Base-by-base conservation (phyloP, 2,888 invertebrate species). In the Scaptomyza cyrtandrae region DNA sequence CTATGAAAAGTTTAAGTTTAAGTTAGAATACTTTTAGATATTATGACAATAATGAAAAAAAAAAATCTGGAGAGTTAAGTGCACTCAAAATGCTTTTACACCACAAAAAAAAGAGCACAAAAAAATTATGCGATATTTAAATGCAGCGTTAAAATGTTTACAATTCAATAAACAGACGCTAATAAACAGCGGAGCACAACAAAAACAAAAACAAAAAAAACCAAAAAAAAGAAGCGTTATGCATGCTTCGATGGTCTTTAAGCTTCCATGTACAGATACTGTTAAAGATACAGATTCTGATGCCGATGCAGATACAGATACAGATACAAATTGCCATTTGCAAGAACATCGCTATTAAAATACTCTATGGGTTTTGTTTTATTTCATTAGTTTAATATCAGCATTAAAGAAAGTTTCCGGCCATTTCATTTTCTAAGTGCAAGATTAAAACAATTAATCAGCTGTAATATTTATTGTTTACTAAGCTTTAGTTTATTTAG, bases 71-170 rank as follows among this genome's bases (percentile, higher is more conserved):
- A 6, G 10, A 6, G 6, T 68, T 60, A 54, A 69, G 67, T 77
- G 65, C 71, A 74, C 65, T 74, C 56, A 67, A 41, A 85, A 64
- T 56, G 50, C 64, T 31, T 24, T 52, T 24, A 61, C 55, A 49
- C 45, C 29, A 29, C 29, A 37, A 24, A 29, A 14, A 27, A 2
- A 61, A 45, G 57, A 10, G 7, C 7, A 6, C 1, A 29, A 29
- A 29, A 29, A 39, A 60, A 49, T 29, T 62, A 83, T 72, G 52
- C 61, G 79, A 79, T 79, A 4, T 82, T 89, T 88, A 81, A 90
- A 88, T 90, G 88, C 87, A 87, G 79, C 80, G 81, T 84, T 89
- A 88, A 90, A 89, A 88, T 88, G 76, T 90, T 89, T 89, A 90
- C 88, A 87, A 82, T 88, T 79, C 83, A 85, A 85, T 83, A 86